A percentile compares a stretch with the other conserved stretches of the same genome.
Evolutionary conservation across 1,140 invertebrate species (phyloP).

Genomic region (Lineus longissimus): DNA sequence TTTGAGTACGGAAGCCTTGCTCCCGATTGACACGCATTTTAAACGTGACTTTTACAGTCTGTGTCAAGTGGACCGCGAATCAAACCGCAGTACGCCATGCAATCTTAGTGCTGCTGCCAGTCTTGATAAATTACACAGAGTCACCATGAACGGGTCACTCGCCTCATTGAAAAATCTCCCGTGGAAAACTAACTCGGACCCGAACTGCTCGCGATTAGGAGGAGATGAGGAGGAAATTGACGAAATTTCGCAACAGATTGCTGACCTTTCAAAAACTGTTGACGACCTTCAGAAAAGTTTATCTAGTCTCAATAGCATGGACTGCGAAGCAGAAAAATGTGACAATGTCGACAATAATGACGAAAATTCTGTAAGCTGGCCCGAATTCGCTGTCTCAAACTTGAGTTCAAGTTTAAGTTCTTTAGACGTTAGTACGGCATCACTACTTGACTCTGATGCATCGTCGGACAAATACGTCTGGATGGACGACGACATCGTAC

Average conservation of each 20-base stretch:
- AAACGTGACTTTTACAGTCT: neutral
- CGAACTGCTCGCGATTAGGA: conserved; percentile 7
- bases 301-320: conserved; percentile 36
- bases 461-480: neutral
- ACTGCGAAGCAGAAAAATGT: conserved; percentile 19
- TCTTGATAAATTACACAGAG: no score
- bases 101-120: no score
- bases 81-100: no score
- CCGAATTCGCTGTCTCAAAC: no score
- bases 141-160: neutral
- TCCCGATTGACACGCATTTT: neutral
- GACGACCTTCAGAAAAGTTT: conserved; percentile 40
- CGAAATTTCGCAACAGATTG: conserved; percentile 39
- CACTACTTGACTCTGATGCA: no score
- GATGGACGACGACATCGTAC: conserved; percentile 4
- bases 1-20: neutral
- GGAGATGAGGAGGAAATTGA: conserved; percentile 36
- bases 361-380: no score
- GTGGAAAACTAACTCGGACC: neutral
- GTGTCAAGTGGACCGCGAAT: neutral
- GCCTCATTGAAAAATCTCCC: neutral
- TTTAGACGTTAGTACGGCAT: no score
- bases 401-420: no score
- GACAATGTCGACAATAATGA: no score
- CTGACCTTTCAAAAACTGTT: conserved; percentile 40